Conservation (phyloP, 2,888 invertebrate species). For the Metellina segmentata region DNA sequence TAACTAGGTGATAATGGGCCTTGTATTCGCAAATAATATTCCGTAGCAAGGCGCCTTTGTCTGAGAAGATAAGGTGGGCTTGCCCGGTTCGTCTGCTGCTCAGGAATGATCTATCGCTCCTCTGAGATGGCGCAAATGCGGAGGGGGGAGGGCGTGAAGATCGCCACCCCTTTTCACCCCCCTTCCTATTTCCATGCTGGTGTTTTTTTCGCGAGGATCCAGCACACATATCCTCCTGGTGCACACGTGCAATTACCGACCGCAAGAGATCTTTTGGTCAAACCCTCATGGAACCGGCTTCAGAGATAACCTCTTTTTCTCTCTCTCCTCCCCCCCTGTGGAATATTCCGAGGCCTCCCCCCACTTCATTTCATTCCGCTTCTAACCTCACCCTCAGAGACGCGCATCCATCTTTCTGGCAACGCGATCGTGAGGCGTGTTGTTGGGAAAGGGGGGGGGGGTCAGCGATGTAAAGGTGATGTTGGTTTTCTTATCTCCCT, state of each 20-base stretch:
- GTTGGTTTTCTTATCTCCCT: slow-evolving; percentile 12
- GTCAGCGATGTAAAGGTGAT: slow-evolving; percentile 2
- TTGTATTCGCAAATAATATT: slow-evolving; percentile 70
- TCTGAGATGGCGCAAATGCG: slow-evolving; percentile 32
- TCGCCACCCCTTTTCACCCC: slow-evolving; percentile 24
- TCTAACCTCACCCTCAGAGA: slow-evolving; percentile 54
- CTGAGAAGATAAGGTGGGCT: slow-evolving; percentile 75
- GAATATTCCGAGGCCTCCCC: not conserved
- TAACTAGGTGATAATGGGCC: slow-evolving; percentile 77
- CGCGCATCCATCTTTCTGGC: slow-evolving; percentile 68
- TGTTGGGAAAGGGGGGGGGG: slow-evolving; percentile 14
- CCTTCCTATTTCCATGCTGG: slow-evolving; percentile 16
- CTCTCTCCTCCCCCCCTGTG: too few species aligned
- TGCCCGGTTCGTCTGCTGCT: slow-evolving; percentile 64
- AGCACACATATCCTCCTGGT: slow-evolving; percentile 54
- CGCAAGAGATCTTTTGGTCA: slow-evolving; percentile 66
- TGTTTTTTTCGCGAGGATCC: slow-evolving; percentile 12
- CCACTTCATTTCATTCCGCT: slow-evolving; percentile 6
- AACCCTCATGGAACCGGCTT: slow-evolving; percentile 68
- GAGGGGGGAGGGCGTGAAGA: slow-evolving; percentile 58
- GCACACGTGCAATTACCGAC: slow-evolving; percentile 73
- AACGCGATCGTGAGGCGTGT: slow-evolving; percentile 61
- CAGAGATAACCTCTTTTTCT: slow-evolving; percentile 42
- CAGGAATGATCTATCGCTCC: slow-evolving; percentile 71
- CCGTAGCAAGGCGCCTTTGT: slow-evolving; percentile 71